These are phyloP conservation scores for Amphipyra berbera DNA, from an alignment of 2,888 invertebrate genomes.

Conservation along the genomic window DNA sequence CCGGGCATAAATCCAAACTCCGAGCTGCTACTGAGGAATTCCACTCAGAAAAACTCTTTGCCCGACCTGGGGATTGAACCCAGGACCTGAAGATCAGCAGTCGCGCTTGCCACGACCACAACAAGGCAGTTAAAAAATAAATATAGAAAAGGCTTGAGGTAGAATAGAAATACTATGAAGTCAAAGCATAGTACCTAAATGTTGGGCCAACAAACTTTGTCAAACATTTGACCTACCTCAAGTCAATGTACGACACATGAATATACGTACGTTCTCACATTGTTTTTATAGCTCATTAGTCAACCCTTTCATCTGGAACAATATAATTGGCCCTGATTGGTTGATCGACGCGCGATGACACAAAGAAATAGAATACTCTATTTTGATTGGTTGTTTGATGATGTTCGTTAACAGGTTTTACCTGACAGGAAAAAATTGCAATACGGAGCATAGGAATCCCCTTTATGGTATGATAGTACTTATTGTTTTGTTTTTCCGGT, in stretches of 20 bases:
- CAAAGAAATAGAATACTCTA: background rate
- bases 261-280: background rate
- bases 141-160: no score
- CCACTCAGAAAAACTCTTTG: no score
- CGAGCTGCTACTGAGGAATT: no score
- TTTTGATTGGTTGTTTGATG: slow-evolving; percentile 3
- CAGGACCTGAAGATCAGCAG: no score
- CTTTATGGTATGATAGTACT: background rate
- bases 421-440: slow-evolving; percentile 26
- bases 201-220: no score
- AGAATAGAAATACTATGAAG: no score
- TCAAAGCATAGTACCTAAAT: no score
- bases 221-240: no score
- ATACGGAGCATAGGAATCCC: slow-evolving; percentile 14
- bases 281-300: slow-evolving; percentile 9
- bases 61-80: no score
- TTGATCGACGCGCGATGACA: background rate
- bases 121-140: no score
- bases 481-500: background rate
- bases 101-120: no score
- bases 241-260: background rate
- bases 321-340: slow-evolving; percentile 19
- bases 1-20: no score
- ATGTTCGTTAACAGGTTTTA: slow-evolving; percentile 19
- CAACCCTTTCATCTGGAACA: background rate